phyloP scores from a whole-genome alignment of 1,140 invertebrate genomes.

The Drosophila saltans region DNA sequence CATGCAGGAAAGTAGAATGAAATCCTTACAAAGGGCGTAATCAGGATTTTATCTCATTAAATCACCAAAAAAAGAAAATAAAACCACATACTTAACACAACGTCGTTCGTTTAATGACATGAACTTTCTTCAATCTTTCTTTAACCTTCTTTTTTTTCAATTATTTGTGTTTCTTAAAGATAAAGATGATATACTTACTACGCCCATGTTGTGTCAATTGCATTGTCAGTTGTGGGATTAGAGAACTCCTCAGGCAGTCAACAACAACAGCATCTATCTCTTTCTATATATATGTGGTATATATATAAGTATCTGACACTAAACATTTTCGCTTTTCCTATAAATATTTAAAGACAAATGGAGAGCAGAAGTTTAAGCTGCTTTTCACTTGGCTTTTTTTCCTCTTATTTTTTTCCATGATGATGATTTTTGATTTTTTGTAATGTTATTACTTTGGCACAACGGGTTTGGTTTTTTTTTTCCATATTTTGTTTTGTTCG shows the following conservation, averaged over 20 bases:
- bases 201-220: constrained; percentile 4
- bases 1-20: too few relatives aligned
- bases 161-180: neutral
- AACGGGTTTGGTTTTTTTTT: constrained; percentile 49
- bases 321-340: constrained; percentile 34
- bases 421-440: constrained; percentile 28
- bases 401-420: too few relatives aligned
- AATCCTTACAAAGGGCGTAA: neutral
- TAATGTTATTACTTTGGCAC: neutral
- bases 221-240: constrained; percentile 28
- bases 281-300: neutral
- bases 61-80: neutral
- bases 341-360: constrained; percentile 36
- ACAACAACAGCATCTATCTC: neutral
- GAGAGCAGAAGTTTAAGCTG: constrained; percentile 18
- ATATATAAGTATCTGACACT: too few relatives aligned
- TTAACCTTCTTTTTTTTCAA: neutral
- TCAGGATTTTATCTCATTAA: neutral
- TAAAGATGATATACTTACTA: neutral
- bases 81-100: neutral
- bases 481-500: neutral
- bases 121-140: too few relatives aligned
- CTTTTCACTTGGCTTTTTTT: constrained; percentile 47
- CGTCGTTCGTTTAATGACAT: too few relatives aligned
- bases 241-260: neutral